Base-by-base conservation (phyloP, 2,797 vertebrate genomes). In the Mus caroli region DNA sequence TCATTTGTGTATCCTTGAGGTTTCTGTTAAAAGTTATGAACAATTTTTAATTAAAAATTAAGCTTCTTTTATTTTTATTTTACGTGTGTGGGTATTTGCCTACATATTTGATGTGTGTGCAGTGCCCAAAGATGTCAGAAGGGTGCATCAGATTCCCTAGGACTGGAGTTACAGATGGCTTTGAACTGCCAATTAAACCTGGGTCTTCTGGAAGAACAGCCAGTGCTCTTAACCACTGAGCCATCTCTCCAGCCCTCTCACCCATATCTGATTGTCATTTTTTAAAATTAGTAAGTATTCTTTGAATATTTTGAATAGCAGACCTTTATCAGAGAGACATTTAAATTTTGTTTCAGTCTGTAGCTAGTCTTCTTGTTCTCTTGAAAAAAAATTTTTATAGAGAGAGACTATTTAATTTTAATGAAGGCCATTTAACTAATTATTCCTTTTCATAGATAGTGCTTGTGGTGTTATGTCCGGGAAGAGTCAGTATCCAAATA, bases 381-480 rank as follows among this genome's bases (percentile, higher is more conserved):
- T 82, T 60, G 64, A 64, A 10, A 94, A 94, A 10, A 75, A 11
- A 34, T 4, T 88, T 56, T 88, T n/a, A 11, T 40, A 60, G 24
- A 89, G 24, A 62, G 17, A 79, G 64, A 75, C 60, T 58, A 67
- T 79, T 71, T 88, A 88, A 82, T 86, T 52, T 86, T 52, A 86
- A 86, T 67, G 28, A 69, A 52, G 31, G 34, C 28, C 19, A 37
- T 22, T 64, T 82, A 76, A 50, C 88, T 58, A 62, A 20, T 73
- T 82, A 43, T 75, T 71, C 50, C 40, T n/a, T 71, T 86, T 64
- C 56, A 89, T 83, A 50, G 56, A 64, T 37, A 40, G n/a, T 71
- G 3, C 9, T 22, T 80, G 52, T 88, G 40, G 4, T 37, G 5
- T 26, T 26, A 4, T 50, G 14, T 50, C 14, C 26, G 79, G n/a